A percentile compares a stretch with the other conserved stretches of the same genome.
Conservation (phyloP, 2,797 vertebrate species). For the Alca torda region DNA sequence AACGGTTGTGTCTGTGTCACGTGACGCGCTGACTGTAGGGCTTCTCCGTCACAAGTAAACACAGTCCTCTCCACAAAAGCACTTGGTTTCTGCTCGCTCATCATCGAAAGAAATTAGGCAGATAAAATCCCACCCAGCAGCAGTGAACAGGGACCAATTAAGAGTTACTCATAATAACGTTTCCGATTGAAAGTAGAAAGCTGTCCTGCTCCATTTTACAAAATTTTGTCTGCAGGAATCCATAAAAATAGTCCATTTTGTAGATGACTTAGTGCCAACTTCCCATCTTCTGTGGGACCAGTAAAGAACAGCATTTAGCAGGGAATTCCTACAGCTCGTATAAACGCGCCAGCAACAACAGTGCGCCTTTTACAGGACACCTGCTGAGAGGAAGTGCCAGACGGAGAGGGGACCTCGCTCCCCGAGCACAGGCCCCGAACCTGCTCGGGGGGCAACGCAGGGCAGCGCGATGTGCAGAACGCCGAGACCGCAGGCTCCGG, state of each 20-base stretch:
- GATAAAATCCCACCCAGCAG: neutral
- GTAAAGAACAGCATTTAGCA: neutral
- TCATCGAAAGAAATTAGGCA: neutral
- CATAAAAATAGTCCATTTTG: neutral
- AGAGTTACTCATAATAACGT: neutral
- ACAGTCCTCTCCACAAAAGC: neutral
- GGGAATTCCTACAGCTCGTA: neutral
- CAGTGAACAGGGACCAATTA: neutral
- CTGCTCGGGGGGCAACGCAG: fast-evolving
- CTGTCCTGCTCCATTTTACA: neutral
- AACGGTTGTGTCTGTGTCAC: neutral
- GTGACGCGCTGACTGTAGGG: neutral
- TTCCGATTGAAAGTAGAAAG: neutral
- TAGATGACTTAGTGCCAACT: neutral
- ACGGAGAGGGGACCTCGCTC: neutral
- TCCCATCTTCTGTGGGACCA: neutral
- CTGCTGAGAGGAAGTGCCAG: neutral
- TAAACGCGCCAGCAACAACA: neutral
- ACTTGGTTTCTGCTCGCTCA: neutral
- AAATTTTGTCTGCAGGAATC: neutral
- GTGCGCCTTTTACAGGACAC: fast-evolving
- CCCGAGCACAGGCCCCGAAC: neutral
- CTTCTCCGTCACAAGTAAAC: neutral
- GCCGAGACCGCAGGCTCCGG: neutral
- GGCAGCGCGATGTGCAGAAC: neutral